These are phyloP conservation scores for Megamerina dolium DNA, from an alignment of 2,888 invertebrate species.

Conservation along the genomic window DNA sequence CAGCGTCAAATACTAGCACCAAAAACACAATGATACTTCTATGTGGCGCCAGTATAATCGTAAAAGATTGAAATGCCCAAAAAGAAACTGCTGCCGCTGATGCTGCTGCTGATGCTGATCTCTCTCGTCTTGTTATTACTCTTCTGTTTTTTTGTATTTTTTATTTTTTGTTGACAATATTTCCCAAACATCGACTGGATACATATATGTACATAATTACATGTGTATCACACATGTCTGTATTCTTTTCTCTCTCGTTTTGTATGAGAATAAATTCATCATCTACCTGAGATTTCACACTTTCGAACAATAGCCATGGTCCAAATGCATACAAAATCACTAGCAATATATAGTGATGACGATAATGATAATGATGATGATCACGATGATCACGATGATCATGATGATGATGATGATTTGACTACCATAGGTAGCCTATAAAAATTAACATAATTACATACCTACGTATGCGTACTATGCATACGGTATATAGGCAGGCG, in stretches of 20 bases:
- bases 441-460: conserved; percentile 45
- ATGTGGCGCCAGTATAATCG: conserved; percentile 36
- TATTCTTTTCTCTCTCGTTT: no score
- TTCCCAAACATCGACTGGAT: no score
- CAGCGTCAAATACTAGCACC: no score
- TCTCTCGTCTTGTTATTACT: background rate
- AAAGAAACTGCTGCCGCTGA: background rate
- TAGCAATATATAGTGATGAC: no score
- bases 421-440: conserved; percentile 5
- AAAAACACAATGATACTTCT: no score
- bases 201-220: no score
- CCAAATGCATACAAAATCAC: conserved; percentile 7
- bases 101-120: background rate
- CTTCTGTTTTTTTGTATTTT: conserved; percentile 1
- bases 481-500: background rate
- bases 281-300: conserved; percentile 29
- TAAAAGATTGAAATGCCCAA: conserved; percentile 23
- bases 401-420: conserved; percentile 4
- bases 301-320: conserved; percentile 17
- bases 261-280: conserved; percentile 10
- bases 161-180: no score
- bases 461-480: conserved; percentile 24
- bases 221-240: no score
- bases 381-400: conserved; percentile 1
- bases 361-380: no score